Evolutionary conservation across 2,113 vertebrate species (phyloP), one percentile per base, ranked within the genome.

Genomic region (Cephalopholis sonnerati): DNA sequence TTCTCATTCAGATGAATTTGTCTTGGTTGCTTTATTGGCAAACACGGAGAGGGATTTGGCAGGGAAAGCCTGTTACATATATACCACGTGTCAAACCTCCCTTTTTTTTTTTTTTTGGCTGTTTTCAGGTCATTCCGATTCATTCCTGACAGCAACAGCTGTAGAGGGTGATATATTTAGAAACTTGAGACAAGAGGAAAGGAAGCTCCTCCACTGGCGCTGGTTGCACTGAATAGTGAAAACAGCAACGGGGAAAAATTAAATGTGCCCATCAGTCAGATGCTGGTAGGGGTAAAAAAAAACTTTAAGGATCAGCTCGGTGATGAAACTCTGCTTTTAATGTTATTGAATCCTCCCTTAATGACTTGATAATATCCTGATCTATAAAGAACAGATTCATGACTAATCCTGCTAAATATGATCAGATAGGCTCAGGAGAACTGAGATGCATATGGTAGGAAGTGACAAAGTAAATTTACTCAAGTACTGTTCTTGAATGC

Each of bases 61-160:
- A 91, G 83, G 25, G 54, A 81, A 84, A 90, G 84, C 53, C 74
- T 81, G 77, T 88, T 85, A 85, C 72, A 82, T 89, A 64, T 66
- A 83, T 36, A 79, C 84, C 86, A 89, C 17, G 65, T 90, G 81
- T 92, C 76, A 81, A 84, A 87, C 63, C 86, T 67, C 75, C 72
- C 29, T 12, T 12, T 44, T 44, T 69, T 83, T 65, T 41, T 11
- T 72, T 83, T 65, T 89, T 85, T 62, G 81, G 51, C 83, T 80
- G 84, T 91, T 91, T 91, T 84, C 91, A 92, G 92, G 87, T 92
- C 91, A 91, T 63, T 88, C 74, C 91, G 91, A 91, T 86, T 92
- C 91, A 91, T 63, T 88, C 74, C 71, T 91, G 87, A 85, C 86
- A 90, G 72, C 68, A 82, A 85, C 87, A 92, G 91, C 91, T 92